A percentile compares a stretch with the other conserved stretches of the same genome.
Conservation (phyloP, 1,140 invertebrate species). For the Drosophila nigromelanica region DNA sequence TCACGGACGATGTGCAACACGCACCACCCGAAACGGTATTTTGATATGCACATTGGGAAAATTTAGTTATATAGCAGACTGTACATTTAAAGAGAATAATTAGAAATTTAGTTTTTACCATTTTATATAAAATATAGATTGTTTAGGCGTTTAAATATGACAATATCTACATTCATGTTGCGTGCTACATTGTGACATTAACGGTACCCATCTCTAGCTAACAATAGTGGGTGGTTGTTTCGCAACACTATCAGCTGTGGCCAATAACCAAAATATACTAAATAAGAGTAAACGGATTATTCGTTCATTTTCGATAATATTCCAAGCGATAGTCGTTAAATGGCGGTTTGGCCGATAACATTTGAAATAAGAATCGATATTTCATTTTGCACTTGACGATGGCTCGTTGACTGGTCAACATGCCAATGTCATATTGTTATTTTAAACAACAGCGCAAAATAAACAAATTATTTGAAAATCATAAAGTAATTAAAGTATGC, state of each 20-base stretch:
- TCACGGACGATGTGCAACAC: background rate
- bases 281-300: background rate
- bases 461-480: background rate
- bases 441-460: constrained; percentile 19
- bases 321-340: background rate
- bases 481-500: background rate
- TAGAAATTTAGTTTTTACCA: no score
- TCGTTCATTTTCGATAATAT: background rate
- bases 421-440: constrained; percentile 35
- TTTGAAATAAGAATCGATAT: constrained; percentile 9
- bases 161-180: background rate
- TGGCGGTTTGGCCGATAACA: background rate
- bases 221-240: background rate
- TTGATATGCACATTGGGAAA: background rate
- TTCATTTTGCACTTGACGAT: no score
- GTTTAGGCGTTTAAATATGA: background rate
- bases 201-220: constrained; percentile 1
- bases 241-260: constrained; percentile 36
- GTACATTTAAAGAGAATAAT: no score
- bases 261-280: constrained; percentile 19
- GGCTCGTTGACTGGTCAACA: constrained; percentile 31
- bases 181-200: background rate
- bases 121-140: no score
- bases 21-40: background rate
- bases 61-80: no score